Evolutionary conservation across 2,113 vertebrate genomes (phyloP), one percentile per base, ranked within the genome.

Genomic region (Gasterosteus aculeatus): DNA sequence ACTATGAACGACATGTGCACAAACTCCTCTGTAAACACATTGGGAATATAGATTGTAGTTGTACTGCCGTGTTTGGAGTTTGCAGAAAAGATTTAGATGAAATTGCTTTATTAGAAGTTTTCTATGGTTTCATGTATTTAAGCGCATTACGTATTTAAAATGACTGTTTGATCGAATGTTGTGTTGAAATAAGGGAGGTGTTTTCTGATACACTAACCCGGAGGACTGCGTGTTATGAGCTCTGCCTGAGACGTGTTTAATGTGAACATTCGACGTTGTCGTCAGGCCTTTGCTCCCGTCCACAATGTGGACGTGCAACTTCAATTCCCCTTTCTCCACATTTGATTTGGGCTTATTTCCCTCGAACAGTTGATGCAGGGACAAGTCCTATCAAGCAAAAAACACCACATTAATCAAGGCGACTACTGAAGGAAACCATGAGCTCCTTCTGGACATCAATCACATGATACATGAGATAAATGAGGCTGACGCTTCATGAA

Each of bases 381-480:
- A 38, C 63, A 54, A 47, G 33, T 54, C 26, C 35, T 57, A 54
- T 51, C 51, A 77, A 64, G 38, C 26, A 47, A 53, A 60, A 49
- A 70, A 12, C 75, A 44, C 12, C 69, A 29, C 67, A 84, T 84
- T 82, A 68, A 86, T 85, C 68, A 84, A 56, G 41, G 51, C 22
- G 22, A 47, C 46, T 68, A 35, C 38, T 78, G 54, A 44, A 53
- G 35, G 11, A 49, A 56, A 35, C 10, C 53, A 72, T 7, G 4
- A 72, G 67, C 70, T 81, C 1, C 4, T 78, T 82, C 74, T 76
- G 73, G 78, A 72, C 78, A 84, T 85, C 85, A 86, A 86, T 85
- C 75, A 75, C 82, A 79, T 77, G 38, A 89, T 68, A 77, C 84
- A 82, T 86, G 77, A 72, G 80, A 74, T 79, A 79, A 91, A 83